phyloP scores from a whole-genome alignment of 2,888 invertebrate species.

The Plebejus anna region DNA sequence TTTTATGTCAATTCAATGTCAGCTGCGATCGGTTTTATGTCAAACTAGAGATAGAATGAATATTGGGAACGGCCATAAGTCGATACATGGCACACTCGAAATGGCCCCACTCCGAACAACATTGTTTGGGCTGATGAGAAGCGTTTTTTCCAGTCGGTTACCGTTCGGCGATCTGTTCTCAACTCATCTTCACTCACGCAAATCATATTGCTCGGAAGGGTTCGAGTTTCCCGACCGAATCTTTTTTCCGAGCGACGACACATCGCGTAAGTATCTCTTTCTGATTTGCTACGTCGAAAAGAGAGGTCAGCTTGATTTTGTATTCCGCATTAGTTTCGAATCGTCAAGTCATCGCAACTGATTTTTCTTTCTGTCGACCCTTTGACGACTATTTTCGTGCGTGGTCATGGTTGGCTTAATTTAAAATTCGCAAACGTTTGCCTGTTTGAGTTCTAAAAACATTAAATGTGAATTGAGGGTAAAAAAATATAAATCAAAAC shows the following conservation, averaged over 20 bases:
- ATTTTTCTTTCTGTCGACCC: constrained; percentile 54
- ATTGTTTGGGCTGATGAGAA: constrained; percentile 66
- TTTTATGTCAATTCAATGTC: too few species aligned
- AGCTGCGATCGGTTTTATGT: too few species aligned
- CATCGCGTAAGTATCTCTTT: constrained; percentile 22
- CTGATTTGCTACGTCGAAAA: constrained; percentile 27
- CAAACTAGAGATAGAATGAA: too few species aligned
- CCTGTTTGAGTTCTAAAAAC: background rate
- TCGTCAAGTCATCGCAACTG: constrained; percentile 68
- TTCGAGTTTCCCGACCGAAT: constrained; percentile 58
- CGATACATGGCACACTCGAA: background rate
- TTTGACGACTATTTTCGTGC: constrained; percentile 30
- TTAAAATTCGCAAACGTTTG: background rate
- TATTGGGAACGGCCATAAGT: too few species aligned
- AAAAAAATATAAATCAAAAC: background rate
- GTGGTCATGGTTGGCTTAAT: constrained; percentile 18
- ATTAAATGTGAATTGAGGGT: background rate
- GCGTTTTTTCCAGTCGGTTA: constrained; percentile 79
- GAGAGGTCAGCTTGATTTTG: constrained; percentile 26
- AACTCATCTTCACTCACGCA: constrained; percentile 78
- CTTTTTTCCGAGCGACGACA: constrained; percentile 34
- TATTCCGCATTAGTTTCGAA: constrained; percentile 39
- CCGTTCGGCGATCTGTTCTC: constrained; percentile 74
- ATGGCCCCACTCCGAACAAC: constrained; percentile 31
- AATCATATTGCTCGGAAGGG: constrained; percentile 79